Conservation (phyloP, 1,140 invertebrate genomes). For the Drosophila tani region DNA sequence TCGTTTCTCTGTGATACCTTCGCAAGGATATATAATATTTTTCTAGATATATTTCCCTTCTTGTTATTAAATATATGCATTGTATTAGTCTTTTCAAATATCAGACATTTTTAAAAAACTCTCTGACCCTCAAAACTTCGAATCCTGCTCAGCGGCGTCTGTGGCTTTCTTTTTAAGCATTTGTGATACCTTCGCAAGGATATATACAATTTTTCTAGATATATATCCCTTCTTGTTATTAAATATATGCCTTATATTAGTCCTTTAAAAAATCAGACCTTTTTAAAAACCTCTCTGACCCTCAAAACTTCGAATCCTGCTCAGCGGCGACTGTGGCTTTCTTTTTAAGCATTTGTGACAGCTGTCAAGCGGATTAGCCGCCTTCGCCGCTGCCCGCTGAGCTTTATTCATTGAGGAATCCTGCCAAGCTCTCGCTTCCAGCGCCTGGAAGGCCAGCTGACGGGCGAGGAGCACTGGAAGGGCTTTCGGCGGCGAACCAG, state of each 20-base stretch:
- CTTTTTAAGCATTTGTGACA: slow-evolving; percentile 14
- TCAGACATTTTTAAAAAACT: neutral
- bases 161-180: neutral
- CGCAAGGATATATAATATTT: neutral
- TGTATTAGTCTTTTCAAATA: no score
- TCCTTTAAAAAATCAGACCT: no score
- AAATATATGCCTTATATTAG: no score
- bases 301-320: neutral
- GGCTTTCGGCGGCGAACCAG: slow-evolving; percentile 39
- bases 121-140: neutral
- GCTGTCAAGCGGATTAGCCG: slow-evolving; percentile 15
- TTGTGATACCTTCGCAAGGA: no score
- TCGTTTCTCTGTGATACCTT: neutral
- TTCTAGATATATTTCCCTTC: neutral
- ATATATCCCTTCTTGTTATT: neutral
- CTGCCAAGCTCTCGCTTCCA: slow-evolving; percentile 26
- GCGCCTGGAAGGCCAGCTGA: slow-evolving; percentile 62
- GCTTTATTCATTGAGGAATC: slow-evolving; percentile 73
- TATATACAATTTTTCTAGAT: no score
- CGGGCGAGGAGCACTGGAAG: slow-evolving; percentile 17
- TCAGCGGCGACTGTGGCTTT: neutral
- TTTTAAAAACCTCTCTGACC: neutral
- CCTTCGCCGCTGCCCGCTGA: slow-evolving; percentile 12
- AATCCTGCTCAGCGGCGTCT: neutral
- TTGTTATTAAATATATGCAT: no score